Base-by-base conservation (phyloP, 2,888 invertebrate species). In the Diabrotica balteata region DNA sequence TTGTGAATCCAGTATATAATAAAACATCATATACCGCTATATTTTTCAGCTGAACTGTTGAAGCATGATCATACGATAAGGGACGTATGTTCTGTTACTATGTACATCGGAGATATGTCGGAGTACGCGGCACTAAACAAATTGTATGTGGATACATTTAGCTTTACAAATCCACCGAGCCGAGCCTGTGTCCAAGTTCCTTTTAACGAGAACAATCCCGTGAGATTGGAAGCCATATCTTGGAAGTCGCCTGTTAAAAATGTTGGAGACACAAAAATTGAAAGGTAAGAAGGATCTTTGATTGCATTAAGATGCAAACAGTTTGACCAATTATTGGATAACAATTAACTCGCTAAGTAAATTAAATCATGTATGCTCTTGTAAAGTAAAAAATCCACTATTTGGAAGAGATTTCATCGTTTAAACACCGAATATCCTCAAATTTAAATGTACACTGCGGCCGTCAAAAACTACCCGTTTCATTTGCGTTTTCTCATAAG, bases 71-170 rank as follows among this genome's bases (percentile, higher is more conserved):
- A 89, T 76, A 84, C 84, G 43, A 81, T 92, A 66, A 82, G 85
- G 63, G 91, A 96, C 80, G 86, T 96, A 60, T 93, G 94, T 77
- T 91, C 93, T 50, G 90, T 97, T 59, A 93, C 92, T 73, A 87
- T 97, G 77, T 96, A 93, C 81, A 90, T 97, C 78, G 88, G 91
- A 54, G 91, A 93, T 77, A 95, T 97, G 91, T 86, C 86, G 0
- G 89, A 93, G 74, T 97, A 95, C 83, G 86, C 88, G 0, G 86
- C 87, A 8, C 85, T 96, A 72, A 97, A 97, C 82, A 86, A 88
- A 71, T 89, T 91, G 17, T 97, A 97, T 81, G 87, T 88, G 62
- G 87, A 89, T 62, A 88, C 89, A 72, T 91, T 97, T 79, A 87
- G 87, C 76, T 90, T 91, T 83, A 85, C 88, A 51, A 93, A 93